Conservation (phyloP, 2,797 vertebrate species). For the Xerus rutilus region DNA sequence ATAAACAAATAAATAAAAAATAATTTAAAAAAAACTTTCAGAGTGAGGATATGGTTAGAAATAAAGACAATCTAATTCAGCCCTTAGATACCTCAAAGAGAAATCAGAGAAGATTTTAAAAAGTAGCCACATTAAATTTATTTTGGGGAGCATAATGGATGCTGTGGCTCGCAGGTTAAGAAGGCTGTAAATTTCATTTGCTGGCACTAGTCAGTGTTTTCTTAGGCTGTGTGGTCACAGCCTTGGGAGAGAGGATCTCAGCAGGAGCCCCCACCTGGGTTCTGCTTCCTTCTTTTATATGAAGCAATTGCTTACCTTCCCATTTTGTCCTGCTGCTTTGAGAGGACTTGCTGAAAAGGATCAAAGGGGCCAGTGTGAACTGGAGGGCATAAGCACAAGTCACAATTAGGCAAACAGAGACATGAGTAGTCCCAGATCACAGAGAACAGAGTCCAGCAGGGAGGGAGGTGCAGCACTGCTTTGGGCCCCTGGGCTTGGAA, state of each 20-base stretch:
- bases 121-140: neutral
- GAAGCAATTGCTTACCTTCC: conserved; percentile 65
- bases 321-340: conserved; percentile 59
- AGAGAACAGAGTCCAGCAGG: neutral
- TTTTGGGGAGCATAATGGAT: neutral
- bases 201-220: neutral
- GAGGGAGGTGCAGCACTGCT: neutral
- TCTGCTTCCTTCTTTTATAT: conserved; percentile 63
- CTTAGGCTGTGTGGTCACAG: neutral
- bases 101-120: neutral
- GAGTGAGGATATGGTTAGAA: neutral
- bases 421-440: neutral
- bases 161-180: neutral
- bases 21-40: neutral
- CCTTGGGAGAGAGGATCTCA: neutral
- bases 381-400: neutral
- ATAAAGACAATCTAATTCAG: neutral
- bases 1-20: conserved; percentile 17
- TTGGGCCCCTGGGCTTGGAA: neutral
- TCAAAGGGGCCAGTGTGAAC: conserved; percentile 64
- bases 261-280: conserved; percentile 65
- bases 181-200: neutral
- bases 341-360: conserved; percentile 66
- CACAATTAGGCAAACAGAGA: conserved; percentile 58
- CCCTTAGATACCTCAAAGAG: neutral